Evolutionary conservation across 30 jellyfish, hydroid and myxozoan species (phyloP).

Genomic region (Hydractinia echinata): DNA sequence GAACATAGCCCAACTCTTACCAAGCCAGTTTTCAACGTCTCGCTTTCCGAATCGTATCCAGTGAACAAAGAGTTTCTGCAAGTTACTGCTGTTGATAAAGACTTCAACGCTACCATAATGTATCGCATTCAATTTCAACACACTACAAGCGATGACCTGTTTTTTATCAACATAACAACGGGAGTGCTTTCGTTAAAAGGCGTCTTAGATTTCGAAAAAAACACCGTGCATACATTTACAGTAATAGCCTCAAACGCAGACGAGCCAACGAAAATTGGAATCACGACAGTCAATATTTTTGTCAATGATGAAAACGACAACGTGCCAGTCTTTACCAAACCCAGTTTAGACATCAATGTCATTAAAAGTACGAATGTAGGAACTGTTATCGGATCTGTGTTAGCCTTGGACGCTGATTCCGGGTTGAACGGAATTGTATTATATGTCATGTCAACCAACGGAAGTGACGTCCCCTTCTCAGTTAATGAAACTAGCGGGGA

Average conservation of each 20-base stretch:
- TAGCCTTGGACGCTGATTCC: slow-evolving; percentile 1
- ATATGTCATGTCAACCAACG: not conserved
- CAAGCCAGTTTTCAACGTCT: slow-evolving; percentile 43
- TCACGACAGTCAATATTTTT: slow-evolving; percentile 26
- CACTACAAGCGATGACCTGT: slow-evolving; percentile 29
- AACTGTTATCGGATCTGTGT: slow-evolving; percentile 2
- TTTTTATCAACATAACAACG: slow-evolving; percentile 38
- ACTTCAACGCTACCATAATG: not conserved
- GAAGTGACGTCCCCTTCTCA: not conserved
- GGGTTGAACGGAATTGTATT: not conserved
- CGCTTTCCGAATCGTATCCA: slow-evolving; percentile 57
- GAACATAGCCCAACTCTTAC: slow-evolving; percentile 84
- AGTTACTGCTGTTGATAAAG: slow-evolving; percentile 54
- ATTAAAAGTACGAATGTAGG: slow-evolving; percentile 66
- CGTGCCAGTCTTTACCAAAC: slow-evolving; percentile 65
- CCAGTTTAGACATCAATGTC: slow-evolving; percentile 31
- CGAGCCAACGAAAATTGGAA: slow-evolving; percentile 46
- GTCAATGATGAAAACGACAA: slow-evolving; percentile 61
- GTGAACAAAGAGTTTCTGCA: slow-evolving; percentile 34
- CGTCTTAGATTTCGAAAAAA: slow-evolving; percentile 48
- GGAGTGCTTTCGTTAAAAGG: slow-evolving; percentile 50
- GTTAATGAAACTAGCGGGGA: not conserved
- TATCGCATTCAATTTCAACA: slow-evolving; percentile 24
- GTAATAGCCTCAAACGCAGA: slow-evolving; percentile 43
- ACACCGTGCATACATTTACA: slow-evolving; percentile 35